Evolutionary conservation across 2,888 invertebrate genomes (phyloP).

Genomic region (Athripsodes cinereus): DNA sequence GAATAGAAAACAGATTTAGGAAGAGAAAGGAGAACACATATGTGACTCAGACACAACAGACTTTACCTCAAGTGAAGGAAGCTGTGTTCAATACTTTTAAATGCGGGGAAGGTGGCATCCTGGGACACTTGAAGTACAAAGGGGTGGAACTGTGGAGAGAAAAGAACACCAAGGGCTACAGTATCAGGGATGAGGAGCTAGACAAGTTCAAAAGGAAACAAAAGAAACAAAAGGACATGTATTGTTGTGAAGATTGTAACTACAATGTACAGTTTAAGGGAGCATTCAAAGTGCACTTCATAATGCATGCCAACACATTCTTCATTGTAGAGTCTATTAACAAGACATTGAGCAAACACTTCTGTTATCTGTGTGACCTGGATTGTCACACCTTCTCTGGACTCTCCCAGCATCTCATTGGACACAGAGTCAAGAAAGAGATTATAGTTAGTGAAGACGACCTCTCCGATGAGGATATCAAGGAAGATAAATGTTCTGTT

Average conservation of each 20-base stretch:
- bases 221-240: neutral
- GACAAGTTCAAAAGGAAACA: neutral
- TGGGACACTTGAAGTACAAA: neutral
- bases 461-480: no score
- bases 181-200: neutral
- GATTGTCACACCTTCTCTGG: neutral
- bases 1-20: neutral
- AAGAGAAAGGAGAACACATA: neutral
- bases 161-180: neutral
- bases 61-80: neutral
- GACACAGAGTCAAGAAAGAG: neutral
- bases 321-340: neutral
- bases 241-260: neutral
- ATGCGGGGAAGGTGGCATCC: neutral
- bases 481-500: no score
- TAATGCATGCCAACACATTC: neutral
- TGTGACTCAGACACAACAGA: neutral
- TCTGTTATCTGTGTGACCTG: neutral
- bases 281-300: neutral
- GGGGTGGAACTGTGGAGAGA: neutral
- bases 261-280: neutral
- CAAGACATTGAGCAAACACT: neutral
- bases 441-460: no score
- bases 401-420: neutral
- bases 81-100: neutral